These are phyloP conservation scores for Mycteria americana DNA, from an alignment of 2,797 vertebrate species.

Conservation along the genomic window DNA sequence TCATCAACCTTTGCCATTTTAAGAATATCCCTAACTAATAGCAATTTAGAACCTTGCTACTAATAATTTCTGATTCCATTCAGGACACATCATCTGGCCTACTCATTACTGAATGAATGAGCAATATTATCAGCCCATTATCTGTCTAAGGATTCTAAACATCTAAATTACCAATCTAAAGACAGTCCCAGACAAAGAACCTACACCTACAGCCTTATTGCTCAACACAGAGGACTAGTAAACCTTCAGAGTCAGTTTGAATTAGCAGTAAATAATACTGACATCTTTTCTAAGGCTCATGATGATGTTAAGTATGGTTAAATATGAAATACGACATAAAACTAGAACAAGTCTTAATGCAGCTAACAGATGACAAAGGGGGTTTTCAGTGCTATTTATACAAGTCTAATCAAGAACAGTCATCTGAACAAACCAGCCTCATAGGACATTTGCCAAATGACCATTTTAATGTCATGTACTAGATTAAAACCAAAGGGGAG, in stretches of 20 bases:
- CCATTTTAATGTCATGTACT: constrained; percentile 15
- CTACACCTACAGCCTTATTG: background rate
- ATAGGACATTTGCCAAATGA: background rate
- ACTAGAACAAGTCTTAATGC: background rate
- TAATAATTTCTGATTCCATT: background rate
- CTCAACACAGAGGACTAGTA: background rate
- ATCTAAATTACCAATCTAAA: background rate
- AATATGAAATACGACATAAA: background rate
- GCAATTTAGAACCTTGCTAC: background rate
- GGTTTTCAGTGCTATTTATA: background rate
- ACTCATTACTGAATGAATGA: background rate
- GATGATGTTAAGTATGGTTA: background rate
- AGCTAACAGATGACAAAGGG: background rate
- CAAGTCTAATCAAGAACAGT: background rate
- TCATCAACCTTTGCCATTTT: background rate
- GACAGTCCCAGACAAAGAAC: background rate
- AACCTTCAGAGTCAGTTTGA: background rate
- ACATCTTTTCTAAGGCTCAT: background rate
- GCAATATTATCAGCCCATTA: background rate
- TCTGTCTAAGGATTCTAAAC: background rate
- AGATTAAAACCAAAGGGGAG: constrained; percentile 39
- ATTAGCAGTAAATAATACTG: background rate
- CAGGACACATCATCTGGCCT: background rate
- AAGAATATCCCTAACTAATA: background rate
- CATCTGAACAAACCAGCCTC: background rate